phyloP scores from a whole-genome alignment of 2,888 invertebrate species.

The Mythimna pallens region DNA sequence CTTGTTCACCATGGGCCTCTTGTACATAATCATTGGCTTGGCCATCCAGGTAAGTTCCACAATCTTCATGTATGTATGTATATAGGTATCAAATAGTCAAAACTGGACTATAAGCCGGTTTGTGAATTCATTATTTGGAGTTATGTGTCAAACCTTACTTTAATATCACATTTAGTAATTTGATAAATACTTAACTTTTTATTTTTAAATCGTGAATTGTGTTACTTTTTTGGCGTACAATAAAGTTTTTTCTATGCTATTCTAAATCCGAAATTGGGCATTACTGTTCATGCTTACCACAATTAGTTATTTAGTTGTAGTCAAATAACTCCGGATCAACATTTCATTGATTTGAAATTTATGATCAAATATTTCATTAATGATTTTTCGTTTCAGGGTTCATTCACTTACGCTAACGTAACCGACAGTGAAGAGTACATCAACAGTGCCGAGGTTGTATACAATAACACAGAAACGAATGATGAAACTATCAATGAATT shows the following conservation, averaged over 20 bases:
- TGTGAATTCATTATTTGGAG: too few relatives aligned
- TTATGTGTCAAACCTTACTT: too few relatives aligned
- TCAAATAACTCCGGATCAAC: not conserved
- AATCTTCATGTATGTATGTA: not conserved
- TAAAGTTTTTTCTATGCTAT: too few relatives aligned
- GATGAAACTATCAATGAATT: constrained; percentile 69
- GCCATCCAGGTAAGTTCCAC: constrained; percentile 79
- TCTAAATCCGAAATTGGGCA: too few relatives aligned
- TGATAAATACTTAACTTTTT: too few relatives aligned
- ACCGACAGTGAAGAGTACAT: constrained; percentile 61
- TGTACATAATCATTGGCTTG: constrained; percentile 79
- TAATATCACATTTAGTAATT: too few relatives aligned
- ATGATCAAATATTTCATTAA: not conserved
- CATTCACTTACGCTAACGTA: constrained; percentile 71
- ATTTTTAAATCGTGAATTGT: too few relatives aligned
- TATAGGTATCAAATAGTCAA: not conserved
- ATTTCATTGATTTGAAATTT: not conserved
- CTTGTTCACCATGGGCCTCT: constrained; percentile 78
- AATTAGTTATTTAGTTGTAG: not conserved
- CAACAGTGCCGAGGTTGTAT: constrained; percentile 61
- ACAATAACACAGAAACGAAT: constrained; percentile 62
- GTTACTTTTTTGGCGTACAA: too few relatives aligned
- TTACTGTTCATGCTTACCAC: too few relatives aligned
- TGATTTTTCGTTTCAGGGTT: constrained; percentile 70
- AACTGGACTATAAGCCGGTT: too few relatives aligned